Conservation (phyloP, 2,797 vertebrate genomes). For the Trachops cirrhosus region DNA sequence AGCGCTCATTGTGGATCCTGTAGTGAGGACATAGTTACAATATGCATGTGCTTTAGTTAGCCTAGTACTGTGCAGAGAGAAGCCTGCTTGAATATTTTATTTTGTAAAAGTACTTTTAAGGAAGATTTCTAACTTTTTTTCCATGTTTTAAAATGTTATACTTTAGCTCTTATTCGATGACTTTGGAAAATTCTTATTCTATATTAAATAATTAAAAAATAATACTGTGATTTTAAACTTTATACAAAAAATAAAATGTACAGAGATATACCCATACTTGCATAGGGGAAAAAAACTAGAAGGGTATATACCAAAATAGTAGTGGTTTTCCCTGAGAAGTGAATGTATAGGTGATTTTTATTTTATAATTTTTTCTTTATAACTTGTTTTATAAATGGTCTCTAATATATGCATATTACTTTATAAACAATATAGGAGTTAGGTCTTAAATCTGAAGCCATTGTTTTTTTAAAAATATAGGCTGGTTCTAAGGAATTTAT, state of each 20-base stretch:
- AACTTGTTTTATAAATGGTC: background rate
- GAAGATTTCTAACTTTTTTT: background rate
- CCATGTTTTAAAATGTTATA: background rate
- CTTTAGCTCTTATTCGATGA: background rate
- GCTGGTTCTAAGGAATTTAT: background rate
- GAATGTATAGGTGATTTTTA: background rate
- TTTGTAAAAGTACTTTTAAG: constrained; percentile 19
- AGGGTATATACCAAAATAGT: background rate
- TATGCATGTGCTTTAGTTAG: background rate
- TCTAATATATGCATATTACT: background rate
- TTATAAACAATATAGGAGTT: background rate
- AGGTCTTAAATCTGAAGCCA: background rate
- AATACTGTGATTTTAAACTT: background rate
- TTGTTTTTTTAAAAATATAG: background rate
- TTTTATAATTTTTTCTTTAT: background rate
- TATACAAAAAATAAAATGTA: background rate
- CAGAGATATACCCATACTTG: background rate
- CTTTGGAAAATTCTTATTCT: background rate
- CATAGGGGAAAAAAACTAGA: background rate
- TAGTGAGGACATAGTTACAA: background rate
- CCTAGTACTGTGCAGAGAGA: background rate
- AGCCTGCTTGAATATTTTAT: background rate
- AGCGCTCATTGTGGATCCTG: background rate
- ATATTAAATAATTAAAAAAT: background rate
- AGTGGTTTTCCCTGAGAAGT: background rate